A percentile compares a stretch with the other conserved stretches of the same genome.
These are phyloP conservation scores for Crocallis elinguaria DNA, from an alignment of 2,888 invertebrate genomes.

Conservation along the genomic window DNA sequence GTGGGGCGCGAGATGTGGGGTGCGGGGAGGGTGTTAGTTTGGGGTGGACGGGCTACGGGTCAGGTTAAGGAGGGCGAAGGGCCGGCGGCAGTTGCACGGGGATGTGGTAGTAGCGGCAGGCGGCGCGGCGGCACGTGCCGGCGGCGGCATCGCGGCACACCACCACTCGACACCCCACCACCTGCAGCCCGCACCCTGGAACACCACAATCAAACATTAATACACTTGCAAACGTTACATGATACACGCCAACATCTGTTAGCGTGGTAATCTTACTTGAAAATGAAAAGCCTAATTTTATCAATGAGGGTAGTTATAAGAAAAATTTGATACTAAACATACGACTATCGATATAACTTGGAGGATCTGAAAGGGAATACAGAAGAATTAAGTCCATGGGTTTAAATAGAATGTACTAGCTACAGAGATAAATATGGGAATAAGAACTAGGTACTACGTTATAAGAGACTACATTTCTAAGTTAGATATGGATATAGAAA, in stretches of 20 bases:
- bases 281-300: background rate
- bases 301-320: background rate
- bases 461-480: slow-evolving; percentile 12
- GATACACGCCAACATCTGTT: background rate
- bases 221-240: background rate
- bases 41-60: slow-evolving; percentile 46
- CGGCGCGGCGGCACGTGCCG: slow-evolving; percentile 95
- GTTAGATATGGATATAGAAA: slow-evolving; percentile 6
- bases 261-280: no score
- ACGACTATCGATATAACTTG: no score
- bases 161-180: slow-evolving; percentile 97
- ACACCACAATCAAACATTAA: slow-evolving; percentile 47
- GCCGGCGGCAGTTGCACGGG: slow-evolving; percentile 95
- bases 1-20: slow-evolving; percentile 24
- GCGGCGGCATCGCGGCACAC: slow-evolving; percentile 98
- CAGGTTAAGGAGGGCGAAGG: slow-evolving; percentile 78
- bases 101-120: slow-evolving; percentile 99
- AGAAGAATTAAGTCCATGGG: background rate
- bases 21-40: slow-evolving; percentile 32
- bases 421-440: slow-evolving; percentile 19
- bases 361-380: background rate
- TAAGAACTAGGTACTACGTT: slow-evolving; percentile 11
- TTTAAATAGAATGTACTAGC: slow-evolving; percentile 16
- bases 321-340: background rate
- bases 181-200: slow-evolving; percentile 97